These are phyloP conservation scores for Mionectes olivaceus DNA, from an alignment of 2,797 vertebrate genomes.

Conservation along the genomic window DNA sequence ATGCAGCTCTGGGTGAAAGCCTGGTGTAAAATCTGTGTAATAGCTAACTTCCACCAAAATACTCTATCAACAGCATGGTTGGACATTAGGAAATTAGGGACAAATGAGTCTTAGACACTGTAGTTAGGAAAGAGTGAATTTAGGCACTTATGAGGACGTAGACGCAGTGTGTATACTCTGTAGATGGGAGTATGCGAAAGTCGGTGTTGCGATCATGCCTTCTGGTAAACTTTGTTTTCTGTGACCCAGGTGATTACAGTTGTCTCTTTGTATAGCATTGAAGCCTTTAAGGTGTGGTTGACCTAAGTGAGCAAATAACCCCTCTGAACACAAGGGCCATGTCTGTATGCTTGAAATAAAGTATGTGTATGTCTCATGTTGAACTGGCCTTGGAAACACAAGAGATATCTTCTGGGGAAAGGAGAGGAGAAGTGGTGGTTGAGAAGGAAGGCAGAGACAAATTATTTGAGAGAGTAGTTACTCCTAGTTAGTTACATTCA, in stretches of 20 bases:
- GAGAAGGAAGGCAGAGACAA: background rate
- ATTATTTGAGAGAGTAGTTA: background rate
- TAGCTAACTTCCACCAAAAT: background rate
- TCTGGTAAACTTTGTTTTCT: background rate
- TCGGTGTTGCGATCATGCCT: fast-evolving
- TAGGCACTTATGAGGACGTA: fast-evolving
- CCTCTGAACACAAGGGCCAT: background rate
- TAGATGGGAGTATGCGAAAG: background rate
- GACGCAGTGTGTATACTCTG: fast-evolving
- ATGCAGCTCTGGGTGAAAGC: background rate
- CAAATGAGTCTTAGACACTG: background rate
- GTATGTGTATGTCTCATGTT: background rate
- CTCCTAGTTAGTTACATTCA: background rate
- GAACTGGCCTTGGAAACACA: background rate
- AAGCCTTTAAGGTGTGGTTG: background rate
- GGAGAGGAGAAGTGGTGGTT: background rate
- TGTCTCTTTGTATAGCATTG: background rate
- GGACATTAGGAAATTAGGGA: background rate
- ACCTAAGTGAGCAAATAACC: background rate
- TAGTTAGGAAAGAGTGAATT: background rate
- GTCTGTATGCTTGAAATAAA: fast-evolving
- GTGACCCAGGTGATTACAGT: background rate
- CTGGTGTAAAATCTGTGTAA: background rate
- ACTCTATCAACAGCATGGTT: fast-evolving
- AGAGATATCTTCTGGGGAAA: background rate